Base-by-base conservation (phyloP, 2,113 vertebrate species). In the Chloebia gouldiae region DNA sequence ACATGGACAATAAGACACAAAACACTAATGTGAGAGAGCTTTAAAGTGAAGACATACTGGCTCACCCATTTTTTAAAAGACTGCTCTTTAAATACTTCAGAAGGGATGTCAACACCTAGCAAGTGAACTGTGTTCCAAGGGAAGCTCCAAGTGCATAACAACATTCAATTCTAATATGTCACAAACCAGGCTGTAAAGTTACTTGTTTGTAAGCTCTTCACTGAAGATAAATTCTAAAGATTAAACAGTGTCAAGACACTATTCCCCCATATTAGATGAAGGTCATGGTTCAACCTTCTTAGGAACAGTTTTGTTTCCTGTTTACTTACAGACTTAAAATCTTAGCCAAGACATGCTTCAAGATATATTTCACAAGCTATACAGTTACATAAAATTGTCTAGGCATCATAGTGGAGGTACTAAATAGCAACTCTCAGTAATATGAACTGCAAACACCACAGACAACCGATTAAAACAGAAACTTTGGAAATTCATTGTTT, bases 241-340 rank as follows among this genome's bases (percentile, higher is more conserved):
- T 54, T 49, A 63, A 78, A 69, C 49, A 76, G 24, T 75, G 40
- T 54, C 73, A 79, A 83, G 6, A 89, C 15, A 28, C 37, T 81
- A 37, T 61, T 80, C 39, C 30, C 28, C 39, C 28, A 65, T 33
- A 57, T 70, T 54, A 90, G 54, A 73, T 5, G 6, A 86, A 54
- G 44, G 76, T 78, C 80, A 63, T 27, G 44, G 69, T 75, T 95
- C 77, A 92, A 51, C n/a, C 69, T 78, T 90, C 86, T 81, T 57
- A 83, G 56, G 73, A 92, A 76, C 61, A 85, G 87, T 31, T 73
- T 31, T 89, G 66, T 84, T 95, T 91, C 92, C 86, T 89, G 45
- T 85, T 91, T 92, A 85, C 70, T 80, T 60, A 69, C 59, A 89
- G 33, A 47, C 33, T 84, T 53, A 60, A 8, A 85, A 57, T 53